Percentiles rank a stretch among this genome's conserved stretches.
Conservation (phyloP, 1,140 invertebrate species). For the Apis cerana region DNA sequence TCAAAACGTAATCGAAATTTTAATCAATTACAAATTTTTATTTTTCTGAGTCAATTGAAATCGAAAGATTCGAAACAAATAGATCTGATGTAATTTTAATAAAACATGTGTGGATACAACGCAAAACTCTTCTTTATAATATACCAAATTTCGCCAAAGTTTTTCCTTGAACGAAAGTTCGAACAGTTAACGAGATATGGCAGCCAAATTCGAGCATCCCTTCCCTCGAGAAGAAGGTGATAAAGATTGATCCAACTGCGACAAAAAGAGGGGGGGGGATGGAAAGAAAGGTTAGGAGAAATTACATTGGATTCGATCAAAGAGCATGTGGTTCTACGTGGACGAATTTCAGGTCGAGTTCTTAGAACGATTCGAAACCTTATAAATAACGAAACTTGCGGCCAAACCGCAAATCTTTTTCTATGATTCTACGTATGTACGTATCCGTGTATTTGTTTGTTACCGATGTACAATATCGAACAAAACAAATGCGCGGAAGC, state of each 20-base stretch:
- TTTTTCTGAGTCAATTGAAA: too few species aligned
- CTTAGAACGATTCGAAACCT: conserved; percentile 2
- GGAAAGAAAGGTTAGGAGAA: not conserved
- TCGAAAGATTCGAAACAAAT: too few species aligned
- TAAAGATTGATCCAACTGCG: not conserved
- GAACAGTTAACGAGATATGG: too few species aligned
- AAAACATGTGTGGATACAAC: too few species aligned
- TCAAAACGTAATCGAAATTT: too few species aligned
- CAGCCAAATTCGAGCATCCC: too few species aligned
- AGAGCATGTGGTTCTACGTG: not conserved
- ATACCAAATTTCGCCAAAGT: too few species aligned
- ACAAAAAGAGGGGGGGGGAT: not conserved
- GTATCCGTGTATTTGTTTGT: not conserved
- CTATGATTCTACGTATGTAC: not conserved
- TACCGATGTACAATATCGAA: not conserved
- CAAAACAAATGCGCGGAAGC: conserved; percentile 15
- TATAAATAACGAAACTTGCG: conserved; percentile 1
- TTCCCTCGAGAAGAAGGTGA: too few species aligned
- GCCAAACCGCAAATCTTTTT: not conserved
- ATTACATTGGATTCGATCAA: conserved; percentile 25
- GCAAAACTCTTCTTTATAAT: too few species aligned
- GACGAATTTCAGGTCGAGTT: conserved; percentile 22
- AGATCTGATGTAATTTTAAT: too few species aligned
- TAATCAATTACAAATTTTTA: too few species aligned
- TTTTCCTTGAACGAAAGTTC: too few species aligned